Conservation (phyloP, 2,113 vertebrate genomes). For the Columba janthina region DNA sequence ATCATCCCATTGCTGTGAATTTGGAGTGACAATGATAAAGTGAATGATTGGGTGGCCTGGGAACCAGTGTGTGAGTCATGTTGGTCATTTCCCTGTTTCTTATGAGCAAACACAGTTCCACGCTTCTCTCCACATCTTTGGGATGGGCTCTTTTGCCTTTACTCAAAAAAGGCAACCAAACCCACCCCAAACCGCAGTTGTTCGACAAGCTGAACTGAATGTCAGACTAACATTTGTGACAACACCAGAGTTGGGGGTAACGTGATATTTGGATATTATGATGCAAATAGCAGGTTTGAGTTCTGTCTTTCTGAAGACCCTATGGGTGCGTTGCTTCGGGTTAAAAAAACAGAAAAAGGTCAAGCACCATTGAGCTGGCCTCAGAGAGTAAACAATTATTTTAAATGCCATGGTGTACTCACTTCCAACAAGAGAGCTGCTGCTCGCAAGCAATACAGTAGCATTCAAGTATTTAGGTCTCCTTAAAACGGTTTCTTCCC, state of each 20-base stretch:
- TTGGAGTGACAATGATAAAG: neutral
- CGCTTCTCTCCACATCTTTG: neutral
- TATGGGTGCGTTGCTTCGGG: constrained; percentile 1
- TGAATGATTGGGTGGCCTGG: neutral
- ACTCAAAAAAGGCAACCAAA: neutral
- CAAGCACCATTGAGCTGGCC: constrained; percentile 49
- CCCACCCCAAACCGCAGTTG: neutral
- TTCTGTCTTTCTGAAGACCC: constrained; percentile 36
- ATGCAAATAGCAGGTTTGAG: neutral
- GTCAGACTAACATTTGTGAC: neutral
- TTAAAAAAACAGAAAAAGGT: constrained; percentile 56
- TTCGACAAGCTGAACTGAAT: neutral
- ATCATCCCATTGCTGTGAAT: neutral
- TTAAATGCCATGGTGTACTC: neutral
- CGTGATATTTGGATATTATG: neutral
- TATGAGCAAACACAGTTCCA: neutral
- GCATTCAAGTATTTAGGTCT: constrained; percentile 69
- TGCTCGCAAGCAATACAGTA: constrained; percentile 10
- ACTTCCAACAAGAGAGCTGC: neutral
- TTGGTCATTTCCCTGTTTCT: neutral
- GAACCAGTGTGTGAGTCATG: neutral
- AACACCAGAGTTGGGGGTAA: neutral
- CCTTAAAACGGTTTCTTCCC: constrained; percentile 68
- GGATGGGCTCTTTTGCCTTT: neutral
- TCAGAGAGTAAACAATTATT: constrained; percentile 62